Conservation (phyloP, 2,113 vertebrate genomes). For the Malaclemys terrapin region DNA sequence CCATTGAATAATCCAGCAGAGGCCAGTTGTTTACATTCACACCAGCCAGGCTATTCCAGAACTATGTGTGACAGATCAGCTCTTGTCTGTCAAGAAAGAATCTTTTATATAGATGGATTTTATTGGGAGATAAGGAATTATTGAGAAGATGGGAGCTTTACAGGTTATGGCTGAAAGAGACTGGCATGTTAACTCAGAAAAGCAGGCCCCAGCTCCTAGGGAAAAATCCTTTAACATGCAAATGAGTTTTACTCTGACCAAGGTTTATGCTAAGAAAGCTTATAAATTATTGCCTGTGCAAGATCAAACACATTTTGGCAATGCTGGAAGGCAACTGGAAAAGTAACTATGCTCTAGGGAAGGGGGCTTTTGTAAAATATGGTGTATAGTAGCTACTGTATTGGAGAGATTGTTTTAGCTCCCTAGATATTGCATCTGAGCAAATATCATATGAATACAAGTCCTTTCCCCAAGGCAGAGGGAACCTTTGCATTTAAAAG, state of each 20-base stretch:
- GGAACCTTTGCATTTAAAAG: background rate
- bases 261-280: background rate
- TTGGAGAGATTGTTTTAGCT: background rate
- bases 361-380: background rate
- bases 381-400: background rate
- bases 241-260: background rate
- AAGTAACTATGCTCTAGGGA: background rate
- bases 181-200: background rate
- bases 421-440: background rate
- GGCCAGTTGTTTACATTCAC: accelerated
- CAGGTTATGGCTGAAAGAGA: background rate
- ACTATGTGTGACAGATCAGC: background rate
- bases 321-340: background rate
- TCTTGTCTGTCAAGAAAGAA: background rate
- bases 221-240: background rate
- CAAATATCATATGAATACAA: background rate
- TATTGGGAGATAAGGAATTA: background rate
- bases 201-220: background rate
- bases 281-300: background rate
- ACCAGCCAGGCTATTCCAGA: background rate
- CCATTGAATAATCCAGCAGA: background rate
- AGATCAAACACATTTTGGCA: background rate
- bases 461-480: accelerated
- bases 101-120: background rate
- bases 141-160: background rate